Evolutionary conservation across 2,113 vertebrate genomes (phyloP).

Genomic region (Urocynchramus pylzowi): DNA sequence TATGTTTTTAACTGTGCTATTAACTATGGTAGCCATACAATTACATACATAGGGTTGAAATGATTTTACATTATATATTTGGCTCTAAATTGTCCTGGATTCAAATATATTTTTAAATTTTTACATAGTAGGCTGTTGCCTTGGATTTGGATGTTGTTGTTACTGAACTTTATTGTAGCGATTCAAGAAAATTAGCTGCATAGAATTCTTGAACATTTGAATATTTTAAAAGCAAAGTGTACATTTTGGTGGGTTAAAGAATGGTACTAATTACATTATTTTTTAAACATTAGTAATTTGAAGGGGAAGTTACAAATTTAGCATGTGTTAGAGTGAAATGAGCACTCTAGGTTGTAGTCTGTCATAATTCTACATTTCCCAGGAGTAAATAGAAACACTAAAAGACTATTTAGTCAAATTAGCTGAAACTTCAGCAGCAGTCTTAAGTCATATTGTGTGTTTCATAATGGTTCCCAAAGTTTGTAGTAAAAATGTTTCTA

Average conservation of each 20-base stretch:
- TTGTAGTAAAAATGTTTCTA: background rate
- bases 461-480: background rate
- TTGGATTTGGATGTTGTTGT: background rate
- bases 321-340: background rate
- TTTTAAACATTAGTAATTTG: background rate
- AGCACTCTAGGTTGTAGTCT: background rate
- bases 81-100: background rate
- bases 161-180: background rate
- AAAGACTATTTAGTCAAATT: background rate
- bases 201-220: background rate
- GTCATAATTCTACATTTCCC: background rate
- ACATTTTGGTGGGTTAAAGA: background rate
- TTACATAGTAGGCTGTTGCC: background rate
- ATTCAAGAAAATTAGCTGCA: background rate
- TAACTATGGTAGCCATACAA: background rate
- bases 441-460: background rate
- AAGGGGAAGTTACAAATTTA: background rate
- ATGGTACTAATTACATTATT: background rate
- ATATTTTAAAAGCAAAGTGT: background rate
- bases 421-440: background rate
- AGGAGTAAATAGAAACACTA: background rate
- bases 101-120: background rate
- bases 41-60: background rate
- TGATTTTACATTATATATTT: background rate
- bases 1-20: slow-evolving; percentile 39